phyloP scores from a whole-genome alignment of 2,797 vertebrate genomes.

The Oceanodroma leucorhoa region DNA sequence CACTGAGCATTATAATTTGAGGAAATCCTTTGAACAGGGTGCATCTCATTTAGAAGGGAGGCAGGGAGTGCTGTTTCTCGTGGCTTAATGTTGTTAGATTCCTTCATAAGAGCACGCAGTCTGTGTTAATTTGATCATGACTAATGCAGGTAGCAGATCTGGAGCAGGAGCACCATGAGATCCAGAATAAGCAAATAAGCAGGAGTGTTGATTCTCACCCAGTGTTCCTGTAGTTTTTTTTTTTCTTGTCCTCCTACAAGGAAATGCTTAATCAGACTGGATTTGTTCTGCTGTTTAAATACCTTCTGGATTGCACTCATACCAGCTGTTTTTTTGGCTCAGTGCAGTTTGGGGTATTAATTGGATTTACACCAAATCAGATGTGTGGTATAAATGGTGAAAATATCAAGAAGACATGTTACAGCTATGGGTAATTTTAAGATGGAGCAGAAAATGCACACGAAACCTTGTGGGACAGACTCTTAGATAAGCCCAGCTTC shows the following conservation, averaged over 20 bases:
- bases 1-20: not conserved
- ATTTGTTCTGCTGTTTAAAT: not conserved
- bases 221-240: not conserved
- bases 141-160: not conserved
- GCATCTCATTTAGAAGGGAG: not conserved
- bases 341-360: not conserved
- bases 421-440: rapidly evolving
- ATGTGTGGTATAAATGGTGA: not conserved
- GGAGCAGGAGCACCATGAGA: not conserved
- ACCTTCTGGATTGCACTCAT: not conserved
- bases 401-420: not conserved
- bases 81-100: not conserved
- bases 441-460: not conserved
- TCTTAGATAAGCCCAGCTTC: not conserved
- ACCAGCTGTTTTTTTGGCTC: not conserved
- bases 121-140: not conserved
- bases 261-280: not conserved
- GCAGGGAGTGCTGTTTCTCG: not conserved
- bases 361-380: not conserved
- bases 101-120: not conserved
- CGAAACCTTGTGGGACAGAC: not conserved
- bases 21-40: slow-evolving; percentile 2
- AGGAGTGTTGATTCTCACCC: not conserved
- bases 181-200: not conserved
- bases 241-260: not conserved